Conservation (phyloP, 2,888 invertebrate species). For the Chydorus sphaericus region DNA sequence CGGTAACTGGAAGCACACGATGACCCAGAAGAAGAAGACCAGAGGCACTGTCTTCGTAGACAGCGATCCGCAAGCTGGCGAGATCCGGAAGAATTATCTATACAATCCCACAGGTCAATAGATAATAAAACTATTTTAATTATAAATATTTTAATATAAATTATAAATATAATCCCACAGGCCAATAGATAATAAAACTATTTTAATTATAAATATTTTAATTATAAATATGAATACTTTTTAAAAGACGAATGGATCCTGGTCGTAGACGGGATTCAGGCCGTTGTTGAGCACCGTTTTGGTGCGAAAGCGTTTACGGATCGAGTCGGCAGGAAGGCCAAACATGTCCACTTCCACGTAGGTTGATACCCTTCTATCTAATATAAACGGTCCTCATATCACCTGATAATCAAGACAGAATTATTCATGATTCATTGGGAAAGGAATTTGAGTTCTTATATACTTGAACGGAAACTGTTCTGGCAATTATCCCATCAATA, state of each 20-base stretch:
- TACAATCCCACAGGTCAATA: neutral
- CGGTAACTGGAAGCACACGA: slow-evolving; percentile 76
- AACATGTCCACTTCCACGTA: slow-evolving; percentile 98
- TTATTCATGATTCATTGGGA: neutral
- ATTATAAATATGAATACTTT: slow-evolving; percentile 53
- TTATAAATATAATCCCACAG: neutral
- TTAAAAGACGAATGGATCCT: slow-evolving; percentile 91
- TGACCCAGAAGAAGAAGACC: slow-evolving; percentile 85
- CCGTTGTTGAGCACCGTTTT: slow-evolving; percentile 78
- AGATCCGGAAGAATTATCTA: slow-evolving; percentile 79
- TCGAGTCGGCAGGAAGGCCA: slow-evolving; percentile 90
- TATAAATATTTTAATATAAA: neutral
- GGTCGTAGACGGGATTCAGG: slow-evolving; percentile 86
- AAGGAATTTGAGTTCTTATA: slow-evolving; percentile 15
- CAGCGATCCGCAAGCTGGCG: slow-evolving; percentile 83
- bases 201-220: too few relatives aligned
- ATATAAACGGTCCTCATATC: slow-evolving; percentile 84
- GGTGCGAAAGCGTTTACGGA: slow-evolving; percentile 78
- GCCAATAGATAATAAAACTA: neutral
- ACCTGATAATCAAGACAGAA: too few relatives aligned
- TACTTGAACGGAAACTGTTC: slow-evolving; percentile 70
- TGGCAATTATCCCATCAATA: slow-evolving; percentile 94
- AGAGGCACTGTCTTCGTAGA: slow-evolving; percentile 86
- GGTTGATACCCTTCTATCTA: slow-evolving; percentile 80
- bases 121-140: neutral